Percentiles rank a stretch among this genome's conserved stretches.
Evolutionary conservation across 2,113 vertebrate genomes (phyloP).

Genomic region (Gallinago undulata): DNA sequence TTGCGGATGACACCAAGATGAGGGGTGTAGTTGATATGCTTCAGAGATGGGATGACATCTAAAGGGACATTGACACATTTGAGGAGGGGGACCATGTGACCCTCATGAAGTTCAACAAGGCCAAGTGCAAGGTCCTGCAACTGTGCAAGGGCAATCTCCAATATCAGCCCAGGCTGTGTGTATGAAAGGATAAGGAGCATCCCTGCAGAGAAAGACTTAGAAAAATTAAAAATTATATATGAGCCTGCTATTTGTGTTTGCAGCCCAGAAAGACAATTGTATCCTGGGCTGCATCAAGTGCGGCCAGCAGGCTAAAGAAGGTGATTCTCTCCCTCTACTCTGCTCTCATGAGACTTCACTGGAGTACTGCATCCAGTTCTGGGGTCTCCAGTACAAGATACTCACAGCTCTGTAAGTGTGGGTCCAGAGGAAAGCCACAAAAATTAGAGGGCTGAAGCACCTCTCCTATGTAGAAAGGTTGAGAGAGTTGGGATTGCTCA

Average conservation of each 20-base stretch:
- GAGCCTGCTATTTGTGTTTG: fast-evolving
- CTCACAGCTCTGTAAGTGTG: too few species aligned
- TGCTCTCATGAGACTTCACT: neutral
- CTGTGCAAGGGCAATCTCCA: neutral
- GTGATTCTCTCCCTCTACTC: neutral
- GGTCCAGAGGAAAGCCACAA: neutral
- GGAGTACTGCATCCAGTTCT: neutral
- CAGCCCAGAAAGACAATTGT: neutral
- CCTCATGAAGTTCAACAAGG: neutral
- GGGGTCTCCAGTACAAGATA: neutral
- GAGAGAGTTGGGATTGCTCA: neutral
- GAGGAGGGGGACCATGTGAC: neutral
- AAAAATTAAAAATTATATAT: neutral
- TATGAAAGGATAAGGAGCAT: neutral
- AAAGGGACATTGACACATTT: neutral
- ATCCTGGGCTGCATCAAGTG: neutral
- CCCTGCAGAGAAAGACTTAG: neutral
- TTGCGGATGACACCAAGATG: neutral
- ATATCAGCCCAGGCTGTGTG: neutral
- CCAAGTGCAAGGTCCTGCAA: neutral
- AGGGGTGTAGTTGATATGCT: neutral
- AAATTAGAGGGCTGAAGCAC: neutral
- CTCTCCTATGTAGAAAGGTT: neutral
- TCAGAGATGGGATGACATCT: neutral
- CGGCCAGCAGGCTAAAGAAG: neutral